phyloP scores from a whole-genome alignment of 2,888 invertebrate species.

The Desoria tigrina region DNA sequence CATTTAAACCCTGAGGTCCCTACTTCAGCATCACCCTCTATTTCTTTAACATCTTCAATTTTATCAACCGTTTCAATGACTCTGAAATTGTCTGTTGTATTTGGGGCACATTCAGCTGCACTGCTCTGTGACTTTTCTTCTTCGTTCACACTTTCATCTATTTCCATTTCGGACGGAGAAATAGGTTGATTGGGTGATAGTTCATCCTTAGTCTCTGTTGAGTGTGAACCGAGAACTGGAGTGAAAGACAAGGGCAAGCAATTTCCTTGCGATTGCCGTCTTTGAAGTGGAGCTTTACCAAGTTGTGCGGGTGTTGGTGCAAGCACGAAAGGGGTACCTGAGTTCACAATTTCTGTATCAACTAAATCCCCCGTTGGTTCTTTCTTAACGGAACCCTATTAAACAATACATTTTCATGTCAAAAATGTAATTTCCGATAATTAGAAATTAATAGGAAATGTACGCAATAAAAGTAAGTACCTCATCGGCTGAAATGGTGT shows the following conservation, averaged over 20 bases:
- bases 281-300: constrained; percentile 83
- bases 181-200: not conserved
- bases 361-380: not conserved
- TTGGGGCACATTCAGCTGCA: too few species aligned
- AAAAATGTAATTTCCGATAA: too few species aligned
- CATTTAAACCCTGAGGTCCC: constrained; percentile 63
- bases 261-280: constrained; percentile 79
- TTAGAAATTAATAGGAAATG: too few species aligned
- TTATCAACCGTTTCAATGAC: constrained; percentile 29
- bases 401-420: too few species aligned
- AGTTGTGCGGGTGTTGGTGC: constrained; percentile 94
- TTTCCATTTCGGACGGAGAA: constrained; percentile 12
- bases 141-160: constrained; percentile 14
- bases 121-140: too few species aligned
- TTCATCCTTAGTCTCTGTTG: not conserved
- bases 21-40: constrained; percentile 12
- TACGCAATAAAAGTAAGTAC: too few species aligned
- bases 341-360: constrained; percentile 6
- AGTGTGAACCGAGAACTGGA: constrained; percentile 20
- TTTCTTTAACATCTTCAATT: constrained; percentile 22
- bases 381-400: too few species aligned
- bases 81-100: not conserved
- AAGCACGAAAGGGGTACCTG: constrained; percentile 66
- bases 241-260: constrained; percentile 49
- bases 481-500: too few species aligned